phyloP scores from a whole-genome alignment of 2,113 vertebrate species.

The Eupsittula cactorum region DNA sequence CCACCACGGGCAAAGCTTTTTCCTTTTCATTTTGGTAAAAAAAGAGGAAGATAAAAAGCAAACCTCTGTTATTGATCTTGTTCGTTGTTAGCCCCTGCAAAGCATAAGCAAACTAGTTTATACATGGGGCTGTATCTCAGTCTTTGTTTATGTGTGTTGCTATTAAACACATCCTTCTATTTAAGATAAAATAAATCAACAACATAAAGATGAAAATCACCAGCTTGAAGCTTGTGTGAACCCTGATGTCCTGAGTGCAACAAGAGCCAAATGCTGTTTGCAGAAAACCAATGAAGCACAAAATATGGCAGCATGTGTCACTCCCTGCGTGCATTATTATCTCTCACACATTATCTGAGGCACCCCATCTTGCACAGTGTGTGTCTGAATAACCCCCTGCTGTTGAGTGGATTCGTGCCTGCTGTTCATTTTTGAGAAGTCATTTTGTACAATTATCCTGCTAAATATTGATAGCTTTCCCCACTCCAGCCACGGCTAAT shows the following conservation, averaged over 20 bases:
- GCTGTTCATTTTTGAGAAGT: constrained; percentile 68
- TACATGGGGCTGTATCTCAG: neutral
- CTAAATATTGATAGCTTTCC: constrained; percentile 79
- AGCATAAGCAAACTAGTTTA: neutral
- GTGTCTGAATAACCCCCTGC: constrained; percentile 70
- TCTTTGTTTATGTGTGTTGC: neutral
- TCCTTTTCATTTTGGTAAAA: neutral
- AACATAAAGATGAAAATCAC: constrained; percentile 28
- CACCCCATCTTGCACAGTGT: constrained; percentile 62
- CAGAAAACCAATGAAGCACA: constrained; percentile 44
- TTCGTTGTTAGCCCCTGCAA: neutral
- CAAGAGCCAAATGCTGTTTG: constrained; percentile 57
- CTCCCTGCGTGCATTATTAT: constrained; percentile 63
- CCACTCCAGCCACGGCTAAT: constrained; percentile 70
- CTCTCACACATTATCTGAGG: constrained; percentile 51
- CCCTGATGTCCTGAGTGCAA: constrained; percentile 38
- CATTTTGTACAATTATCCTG: constrained; percentile 66
- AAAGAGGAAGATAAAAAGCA: neutral
- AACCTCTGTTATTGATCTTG: neutral
- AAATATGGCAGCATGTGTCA: constrained; percentile 62
- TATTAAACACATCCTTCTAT: constrained; percentile 46
- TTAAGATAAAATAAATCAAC: constrained; percentile 42
- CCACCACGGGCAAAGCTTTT: neutral
- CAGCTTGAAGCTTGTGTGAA: neutral
- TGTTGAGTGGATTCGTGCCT: constrained; percentile 54